Percentiles rank a stretch among this genome's conserved stretches.
Evolutionary conservation across 2,797 vertebrate genomes (phyloP).

Genomic region (Pangasius macronema): DNA sequence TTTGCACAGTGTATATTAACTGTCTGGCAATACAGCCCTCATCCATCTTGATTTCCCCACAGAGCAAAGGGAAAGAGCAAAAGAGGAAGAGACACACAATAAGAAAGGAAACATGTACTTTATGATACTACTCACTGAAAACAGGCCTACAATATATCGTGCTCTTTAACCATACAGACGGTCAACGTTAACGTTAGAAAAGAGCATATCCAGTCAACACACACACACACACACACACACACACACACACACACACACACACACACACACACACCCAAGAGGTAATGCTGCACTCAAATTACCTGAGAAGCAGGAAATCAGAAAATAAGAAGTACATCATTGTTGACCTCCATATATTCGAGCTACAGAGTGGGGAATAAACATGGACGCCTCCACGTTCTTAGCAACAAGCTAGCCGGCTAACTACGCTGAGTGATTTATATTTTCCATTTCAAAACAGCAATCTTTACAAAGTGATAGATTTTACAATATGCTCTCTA

Average conservation of each 20-base stretch:
- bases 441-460: no score
- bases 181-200: neutral
- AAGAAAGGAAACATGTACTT: neutral
- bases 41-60: slow-evolving; percentile 47
- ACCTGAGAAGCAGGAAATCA: neutral
- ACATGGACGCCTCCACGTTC: neutral
- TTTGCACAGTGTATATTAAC: slow-evolving; percentile 46
- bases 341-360: neutral
- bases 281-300: neutral
- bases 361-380: neutral
- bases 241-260: slow-evolving; percentile 2
- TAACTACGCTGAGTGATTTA: neutral
- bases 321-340: neutral
- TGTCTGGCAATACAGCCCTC: slow-evolving; percentile 36
- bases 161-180: neutral
- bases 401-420: neutral
- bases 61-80: slow-evolving; percentile 33
- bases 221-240: neutral
- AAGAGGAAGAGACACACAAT: slow-evolving; percentile 11
- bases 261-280: slow-evolving; percentile 5
- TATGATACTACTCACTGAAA: neutral
- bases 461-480: neutral
- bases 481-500: neutral
- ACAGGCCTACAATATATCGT: neutral
- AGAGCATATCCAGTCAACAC: neutral